Percentiles rank a stretch among this genome's conserved stretches.
Conservation (phyloP, 2,797 vertebrate species). For the Hylomyscus alleni region DNA sequence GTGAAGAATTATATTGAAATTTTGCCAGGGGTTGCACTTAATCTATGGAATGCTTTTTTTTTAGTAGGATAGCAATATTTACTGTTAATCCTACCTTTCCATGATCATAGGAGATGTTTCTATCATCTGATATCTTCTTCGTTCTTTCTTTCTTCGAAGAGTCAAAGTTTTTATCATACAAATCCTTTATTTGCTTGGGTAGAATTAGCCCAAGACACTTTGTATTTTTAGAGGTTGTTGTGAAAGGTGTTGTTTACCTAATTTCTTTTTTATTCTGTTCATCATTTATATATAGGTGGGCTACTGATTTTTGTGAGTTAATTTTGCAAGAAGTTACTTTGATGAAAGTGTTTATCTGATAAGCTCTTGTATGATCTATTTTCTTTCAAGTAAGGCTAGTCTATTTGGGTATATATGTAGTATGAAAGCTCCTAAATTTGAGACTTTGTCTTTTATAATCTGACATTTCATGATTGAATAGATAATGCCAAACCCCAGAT, state of each 20-base stretch:
- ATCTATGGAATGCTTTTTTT: too few relatives aligned
- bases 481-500: neutral
- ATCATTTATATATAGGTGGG: neutral
- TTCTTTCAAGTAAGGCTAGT: neutral
- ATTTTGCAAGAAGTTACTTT: neutral
- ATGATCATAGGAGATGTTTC: neutral
- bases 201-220: neutral
- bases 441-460: constrained; percentile 1
- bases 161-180: neutral
- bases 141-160: neutral
- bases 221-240: neutral
- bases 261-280: neutral
- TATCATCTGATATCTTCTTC: neutral
- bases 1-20: too few relatives aligned
- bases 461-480: constrained; percentile 9
- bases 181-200: neutral
- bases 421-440: neutral
- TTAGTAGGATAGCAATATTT: neutral
- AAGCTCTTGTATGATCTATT: neutral
- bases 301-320: neutral
- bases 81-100: neutral
- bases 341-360: neutral
- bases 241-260: neutral
- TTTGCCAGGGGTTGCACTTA: too few relatives aligned
- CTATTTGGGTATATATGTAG: neutral